Percentiles rank a stretch among this genome's conserved stretches.
Conservation (phyloP, 1,140 invertebrate species). For the Zaprionus vittiger region DNA sequence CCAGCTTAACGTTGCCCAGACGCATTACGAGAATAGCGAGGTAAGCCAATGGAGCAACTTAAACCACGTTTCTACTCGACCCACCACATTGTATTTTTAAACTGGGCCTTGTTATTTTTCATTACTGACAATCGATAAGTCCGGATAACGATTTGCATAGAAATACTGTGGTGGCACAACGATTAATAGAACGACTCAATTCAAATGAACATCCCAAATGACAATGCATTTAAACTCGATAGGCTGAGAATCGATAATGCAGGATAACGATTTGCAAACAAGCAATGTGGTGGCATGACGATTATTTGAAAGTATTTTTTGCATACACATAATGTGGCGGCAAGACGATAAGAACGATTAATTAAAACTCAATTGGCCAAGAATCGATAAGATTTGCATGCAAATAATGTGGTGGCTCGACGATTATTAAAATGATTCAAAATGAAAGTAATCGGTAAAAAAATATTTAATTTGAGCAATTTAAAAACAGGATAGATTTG, state of each 20-base stretch:
- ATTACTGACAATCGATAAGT: too few species aligned
- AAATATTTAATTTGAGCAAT: background rate
- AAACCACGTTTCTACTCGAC: too few species aligned
- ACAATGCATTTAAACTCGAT: background rate
- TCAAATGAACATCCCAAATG: background rate
- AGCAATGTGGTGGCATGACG: too few species aligned
- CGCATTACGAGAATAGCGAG: conserved; percentile 88
- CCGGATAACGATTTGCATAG: too few species aligned
- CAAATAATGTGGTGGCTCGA: too few species aligned
- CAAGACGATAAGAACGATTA: background rate
- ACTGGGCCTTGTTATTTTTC: too few species aligned
- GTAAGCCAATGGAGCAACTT: conserved; percentile 45
- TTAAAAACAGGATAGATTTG: too few species aligned
- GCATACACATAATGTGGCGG: too few species aligned
- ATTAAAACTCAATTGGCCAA: background rate
- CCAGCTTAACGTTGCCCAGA: conserved; percentile 79
- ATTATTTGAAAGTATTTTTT: too few species aligned
- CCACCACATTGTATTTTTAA: too few species aligned
- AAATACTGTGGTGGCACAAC: too few species aligned
- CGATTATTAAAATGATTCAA: background rate
- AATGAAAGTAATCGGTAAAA: background rate
- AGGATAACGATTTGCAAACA: too few species aligned
- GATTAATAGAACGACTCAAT: background rate
- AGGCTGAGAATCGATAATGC: background rate
- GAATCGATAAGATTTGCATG: background rate